Base-by-base conservation (phyloP, 2,113 vertebrate genomes). In the Brienomyrus longianalis region DNA sequence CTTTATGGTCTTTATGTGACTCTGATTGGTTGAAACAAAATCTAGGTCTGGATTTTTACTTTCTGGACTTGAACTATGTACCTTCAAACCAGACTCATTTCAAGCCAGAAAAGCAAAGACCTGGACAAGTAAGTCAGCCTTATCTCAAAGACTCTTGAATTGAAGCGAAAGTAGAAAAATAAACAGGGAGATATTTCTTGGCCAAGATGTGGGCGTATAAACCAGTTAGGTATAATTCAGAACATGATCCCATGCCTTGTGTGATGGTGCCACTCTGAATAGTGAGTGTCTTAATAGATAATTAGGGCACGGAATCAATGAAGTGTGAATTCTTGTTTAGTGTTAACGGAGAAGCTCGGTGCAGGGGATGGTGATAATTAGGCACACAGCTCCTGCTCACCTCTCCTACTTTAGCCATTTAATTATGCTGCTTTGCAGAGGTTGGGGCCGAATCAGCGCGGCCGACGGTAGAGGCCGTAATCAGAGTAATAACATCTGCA, bases 281-380 rank as follows among this genome's bases (percentile, higher is more conserved):
- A 51, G 85, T 21, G 85, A 87, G 85, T 19, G 27, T 56, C 85
- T 56, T 87, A 86, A 86, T 86, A 56, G 85, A 56, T 54, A 87
- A 87, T 87, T 87, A 87, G 48, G 39, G 51, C 51, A 51, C 2
- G 51, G 27, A 87, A 54, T 87, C 51, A 56, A 87, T 39, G 51
- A 39, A 87, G 85, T 87, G 85, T 87, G 85, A 54, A 87, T 87
- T 54, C 85, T 87, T 87, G 85, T 87, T 87, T 87, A 87, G 85
- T 87, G 51, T 54, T 87, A 87, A 87, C 9, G n/a, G n/a, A 59
- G 31, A 52, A 74, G 88, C 77, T 5, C 43, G 39, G 62, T 21
- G 50, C 59, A 91, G 90, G 88, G 90, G 90, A 45, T 91, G 74
- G 88, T 89, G 89, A 91, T 89, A 93, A 89, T 92, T 92, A 90